Evolutionary conservation across 1,140 invertebrate genomes (phyloP).

Genomic region (Diprion similis): DNA sequence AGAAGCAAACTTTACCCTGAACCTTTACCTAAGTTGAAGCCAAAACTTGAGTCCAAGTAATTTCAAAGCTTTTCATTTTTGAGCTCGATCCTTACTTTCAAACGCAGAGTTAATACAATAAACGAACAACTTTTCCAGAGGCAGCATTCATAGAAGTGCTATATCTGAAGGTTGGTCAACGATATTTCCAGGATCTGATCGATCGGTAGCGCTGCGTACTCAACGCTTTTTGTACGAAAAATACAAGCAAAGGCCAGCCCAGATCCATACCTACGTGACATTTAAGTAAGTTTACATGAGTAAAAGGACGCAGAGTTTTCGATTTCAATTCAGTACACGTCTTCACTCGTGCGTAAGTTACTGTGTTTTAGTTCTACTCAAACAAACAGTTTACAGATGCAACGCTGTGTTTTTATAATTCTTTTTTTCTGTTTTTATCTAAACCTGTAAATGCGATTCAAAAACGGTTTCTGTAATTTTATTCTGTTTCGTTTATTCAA

Average conservation of each 20-base stretch:
- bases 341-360: too few relatives aligned
- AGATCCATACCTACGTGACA: constrained; percentile 70
- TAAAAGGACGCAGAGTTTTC: constrained; percentile 8
- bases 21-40: constrained; percentile 68
- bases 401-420: too few relatives aligned
- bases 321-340: too few relatives aligned
- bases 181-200: constrained; percentile 82
- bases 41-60: constrained; percentile 66
- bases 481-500: not conserved
- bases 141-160: constrained; percentile 68
- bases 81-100: too few relatives aligned
- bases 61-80: constrained; percentile 15
- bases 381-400: too few relatives aligned
- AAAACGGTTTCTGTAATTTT: constrained; percentile 11
- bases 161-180: constrained; percentile 74
- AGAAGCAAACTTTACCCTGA: constrained; percentile 72
- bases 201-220: constrained; percentile 77
- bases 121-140: constrained; percentile 55
- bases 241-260: constrained; percentile 74
- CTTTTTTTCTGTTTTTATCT: not conserved
- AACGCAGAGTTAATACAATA: not conserved
- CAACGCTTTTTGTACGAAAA: constrained; percentile 76
- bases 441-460: constrained; percentile 14
- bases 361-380: too few relatives aligned
- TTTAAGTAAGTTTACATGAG: constrained; percentile 46